These are phyloP conservation scores for Lycaon pictus DNA, from an alignment of 2,113 vertebrate genomes.

Conservation along the genomic window DNA sequence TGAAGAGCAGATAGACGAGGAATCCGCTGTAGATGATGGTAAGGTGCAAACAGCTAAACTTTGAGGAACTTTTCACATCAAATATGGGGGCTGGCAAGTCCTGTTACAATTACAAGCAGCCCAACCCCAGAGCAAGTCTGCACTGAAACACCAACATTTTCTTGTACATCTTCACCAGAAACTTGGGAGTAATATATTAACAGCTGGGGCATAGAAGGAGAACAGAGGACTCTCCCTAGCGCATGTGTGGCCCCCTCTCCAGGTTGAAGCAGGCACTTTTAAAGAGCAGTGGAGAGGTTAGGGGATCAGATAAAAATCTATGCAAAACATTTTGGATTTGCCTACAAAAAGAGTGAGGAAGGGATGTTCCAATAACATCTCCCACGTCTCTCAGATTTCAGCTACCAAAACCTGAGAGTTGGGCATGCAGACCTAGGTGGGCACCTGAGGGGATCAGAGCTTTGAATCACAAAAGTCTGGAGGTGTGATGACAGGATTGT, in stretches of 20 bases:
- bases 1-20: not conserved
- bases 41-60: not conserved
- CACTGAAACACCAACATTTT: not conserved
- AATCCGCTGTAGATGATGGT: not conserved
- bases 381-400: not conserved
- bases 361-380: not conserved
- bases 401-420: not conserved
- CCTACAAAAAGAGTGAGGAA: not conserved
- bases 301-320: not conserved
- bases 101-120: not conserved
- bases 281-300: no score
- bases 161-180: not conserved
- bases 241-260: no score
- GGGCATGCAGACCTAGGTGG: not conserved
- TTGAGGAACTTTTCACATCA: not conserved
- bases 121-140: not conserved
- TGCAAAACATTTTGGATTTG: not conserved
- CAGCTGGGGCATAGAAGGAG: not conserved
- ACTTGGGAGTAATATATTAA: not conserved
- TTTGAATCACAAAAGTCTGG: not conserved
- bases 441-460: not conserved
- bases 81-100: not conserved
- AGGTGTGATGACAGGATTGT: not conserved
- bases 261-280: not conserved
- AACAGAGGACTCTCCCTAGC: not conserved